Percentiles rank a stretch among this genome's conserved stretches.
phyloP scores from a whole-genome alignment of 2,797 vertebrate genomes.

The Carduelis carduelis region DNA sequence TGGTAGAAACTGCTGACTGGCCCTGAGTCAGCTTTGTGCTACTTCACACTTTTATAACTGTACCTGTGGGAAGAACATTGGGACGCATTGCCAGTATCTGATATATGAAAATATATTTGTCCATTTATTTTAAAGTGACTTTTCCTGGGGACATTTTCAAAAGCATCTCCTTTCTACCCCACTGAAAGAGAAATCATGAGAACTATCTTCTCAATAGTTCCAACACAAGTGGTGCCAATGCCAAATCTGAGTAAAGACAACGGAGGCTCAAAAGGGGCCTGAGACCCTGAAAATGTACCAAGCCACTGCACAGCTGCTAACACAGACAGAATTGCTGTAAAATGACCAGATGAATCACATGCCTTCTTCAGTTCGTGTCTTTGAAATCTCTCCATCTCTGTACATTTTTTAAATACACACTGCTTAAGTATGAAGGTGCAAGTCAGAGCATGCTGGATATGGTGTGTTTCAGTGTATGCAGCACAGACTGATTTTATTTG shows the following conservation, averaged over 20 bases:
- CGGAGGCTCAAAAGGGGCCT: neutral
- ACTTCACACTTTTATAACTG: neutral
- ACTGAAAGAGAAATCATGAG: neutral
- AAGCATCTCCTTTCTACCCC: neutral
- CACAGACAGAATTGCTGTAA: neutral
- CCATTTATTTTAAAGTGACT: neutral
- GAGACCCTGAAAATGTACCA: neutral
- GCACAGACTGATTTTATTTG: conserved; percentile 11
- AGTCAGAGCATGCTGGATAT: neutral
- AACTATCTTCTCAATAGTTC: neutral
- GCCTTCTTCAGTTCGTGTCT: neutral
- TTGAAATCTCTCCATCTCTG: conserved; percentile 2
- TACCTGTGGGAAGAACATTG: neutral
- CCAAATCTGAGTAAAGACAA: neutral
- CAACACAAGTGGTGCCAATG: neutral
- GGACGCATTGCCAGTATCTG: neutral
- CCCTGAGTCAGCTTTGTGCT: neutral
- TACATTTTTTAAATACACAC: neutral
- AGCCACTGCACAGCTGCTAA: neutral
- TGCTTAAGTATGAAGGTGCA: conserved; percentile 3
- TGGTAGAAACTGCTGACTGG: neutral
- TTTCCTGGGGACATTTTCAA: neutral
- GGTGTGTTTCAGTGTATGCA: neutral
- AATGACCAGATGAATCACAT: neutral
- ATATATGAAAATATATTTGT: neutral